Percentiles rank a stretch among this genome's conserved stretches.
These are phyloP conservation scores for Aphelenchoides besseyi DNA, from an alignment of 1,140 invertebrate species.

Conservation along the genomic window DNA sequence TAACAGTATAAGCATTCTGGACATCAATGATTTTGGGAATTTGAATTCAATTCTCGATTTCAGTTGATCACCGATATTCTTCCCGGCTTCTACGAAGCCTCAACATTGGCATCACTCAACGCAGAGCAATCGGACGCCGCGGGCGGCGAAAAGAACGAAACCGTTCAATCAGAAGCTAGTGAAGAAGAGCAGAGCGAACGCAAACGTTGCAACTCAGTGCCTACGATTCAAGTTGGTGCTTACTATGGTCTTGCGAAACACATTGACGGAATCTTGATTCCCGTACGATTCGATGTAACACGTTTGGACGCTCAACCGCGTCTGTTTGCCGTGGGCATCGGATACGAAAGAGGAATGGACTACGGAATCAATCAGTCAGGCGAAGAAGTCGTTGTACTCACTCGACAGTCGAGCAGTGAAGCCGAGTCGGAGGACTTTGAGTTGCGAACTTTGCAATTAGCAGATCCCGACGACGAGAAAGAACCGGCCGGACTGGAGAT, in stretches of 20 bases:
- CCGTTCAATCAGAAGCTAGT: neutral
- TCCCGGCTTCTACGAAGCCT: constrained; percentile 45
- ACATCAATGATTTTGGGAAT: neutral
- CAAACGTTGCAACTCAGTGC: constrained; percentile 13
- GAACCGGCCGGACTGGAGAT: neutral
- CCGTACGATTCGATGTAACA: constrained; percentile 39
- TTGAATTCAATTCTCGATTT: constrained; percentile 23
- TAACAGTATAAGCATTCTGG: neutral
- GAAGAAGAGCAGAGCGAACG: neutral
- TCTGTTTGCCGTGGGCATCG: constrained; percentile 43
- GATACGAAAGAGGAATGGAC: constrained; percentile 47
- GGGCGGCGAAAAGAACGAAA: constrained; percentile 27
- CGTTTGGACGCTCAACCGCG: constrained; percentile 34
- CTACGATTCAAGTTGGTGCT: constrained; percentile 31
- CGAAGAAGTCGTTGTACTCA: neutral
- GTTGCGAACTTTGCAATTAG: constrained; percentile 20
- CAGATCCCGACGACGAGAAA: constrained; percentile 5
- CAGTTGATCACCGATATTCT: constrained; percentile 52
- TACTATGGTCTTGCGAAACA: constrained; percentile 53
- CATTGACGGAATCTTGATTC: constrained; percentile 41
- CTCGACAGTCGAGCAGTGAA: constrained; percentile 21
- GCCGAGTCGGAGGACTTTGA: constrained; percentile 25
- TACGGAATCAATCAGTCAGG: constrained; percentile 44
- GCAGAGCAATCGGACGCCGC: constrained; percentile 24
- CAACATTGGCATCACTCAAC: constrained; percentile 1